Evolutionary conservation across 2,113 vertebrate genomes (phyloP), one percentile per base, ranked within the genome.

Genomic region (Ceuthmochares aereus): DNA sequence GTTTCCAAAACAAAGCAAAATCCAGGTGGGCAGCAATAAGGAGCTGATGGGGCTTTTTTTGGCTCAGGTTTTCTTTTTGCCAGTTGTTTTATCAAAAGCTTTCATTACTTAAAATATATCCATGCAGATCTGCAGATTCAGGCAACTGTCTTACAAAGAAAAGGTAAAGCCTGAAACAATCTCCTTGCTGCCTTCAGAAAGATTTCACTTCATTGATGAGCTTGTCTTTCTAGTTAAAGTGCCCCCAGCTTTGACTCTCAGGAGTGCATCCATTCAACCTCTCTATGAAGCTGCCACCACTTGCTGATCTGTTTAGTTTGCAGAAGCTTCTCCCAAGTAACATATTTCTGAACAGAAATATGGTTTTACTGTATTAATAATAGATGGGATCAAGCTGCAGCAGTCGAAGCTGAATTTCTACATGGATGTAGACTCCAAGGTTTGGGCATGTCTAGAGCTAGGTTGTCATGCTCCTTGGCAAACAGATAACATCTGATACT

Each of bases 1-100:
- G 42, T 59, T 79, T 93, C 30, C 27, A 69, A 75, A 95, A 63
- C 60, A 82, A 91, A 93, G 45, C 19, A 42, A 58, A 60, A 42
- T 73, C 63, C 42, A 70, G 10, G 16, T 47, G 37, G 45, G 40
- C 0, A 0, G 17, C 66, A 78, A 12, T 43, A 47, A 22, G 52
- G 37, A 87, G 37, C 14, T 6, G 2, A 27, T 27, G 27, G 23
- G 25, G 7, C 5, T 34, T 49, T 36, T 60, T 43, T 26, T 6
- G 14, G 78, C 27, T 40, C 40, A 40, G 40, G 2, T 2, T 4
- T 30, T 16, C 3, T 26, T 29, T 40, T 19, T 45, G 2, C 19
- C 34, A 37, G 1, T 73, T 67, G 10, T 75, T 95, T 91, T 62
- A 56, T 30, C 49, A n/a, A 12, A 72, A 68, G 26, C 59, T 77